A percentile compares a stretch with the other conserved stretches of the same genome.
phyloP scores from a whole-genome alignment of 2,797 vertebrate genomes.

The Denticeps clupeoides region DNA sequence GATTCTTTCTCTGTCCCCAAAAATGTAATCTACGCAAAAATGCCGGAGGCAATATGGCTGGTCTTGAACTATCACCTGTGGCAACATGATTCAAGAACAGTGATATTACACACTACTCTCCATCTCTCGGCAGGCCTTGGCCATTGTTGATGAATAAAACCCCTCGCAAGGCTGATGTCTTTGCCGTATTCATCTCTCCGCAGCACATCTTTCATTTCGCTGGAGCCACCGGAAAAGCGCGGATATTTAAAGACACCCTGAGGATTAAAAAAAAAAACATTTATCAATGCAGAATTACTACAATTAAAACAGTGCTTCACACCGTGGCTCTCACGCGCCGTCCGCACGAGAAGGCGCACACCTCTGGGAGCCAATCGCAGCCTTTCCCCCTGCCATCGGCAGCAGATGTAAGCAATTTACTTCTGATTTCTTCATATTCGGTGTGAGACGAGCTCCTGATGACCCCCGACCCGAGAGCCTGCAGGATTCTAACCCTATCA shows the following conservation, averaged over 20 bases:
- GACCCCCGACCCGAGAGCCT: constrained; percentile 92
- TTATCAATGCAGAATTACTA: constrained; percentile 99
- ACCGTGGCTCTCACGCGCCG: constrained; percentile 72
- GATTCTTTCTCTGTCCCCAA: no score
- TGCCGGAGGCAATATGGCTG: constrained; percentile 41
- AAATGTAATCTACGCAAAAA: constrained; percentile 11
- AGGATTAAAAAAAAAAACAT: constrained; percentile 39
- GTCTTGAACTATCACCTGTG: constrained; percentile 42
- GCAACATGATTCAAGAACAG: constrained; percentile 54
- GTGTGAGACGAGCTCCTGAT: constrained; percentile 87
- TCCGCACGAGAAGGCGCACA: constrained; percentile 84
- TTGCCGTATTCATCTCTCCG: constrained; percentile 48
- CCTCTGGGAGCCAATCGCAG: constrained; percentile 92
- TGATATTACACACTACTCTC: constrained; percentile 49
- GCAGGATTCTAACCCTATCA: constrained; percentile 99
- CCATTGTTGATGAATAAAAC: constrained; percentile 49
- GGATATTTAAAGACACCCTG: no score
- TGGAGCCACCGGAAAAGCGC: no score
- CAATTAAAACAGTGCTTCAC: constrained; percentile 95
- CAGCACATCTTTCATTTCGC: constrained; percentile 34
- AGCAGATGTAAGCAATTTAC: constrained; percentile 99
- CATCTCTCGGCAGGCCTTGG: constrained; percentile 43
- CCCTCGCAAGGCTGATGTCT: constrained; percentile 52
- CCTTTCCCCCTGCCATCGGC: constrained; percentile 74
- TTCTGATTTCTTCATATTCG: constrained; percentile 99